Conservation (phyloP, 2,113 vertebrate genomes). For the Oncorhynchus tshawytscha region DNA sequence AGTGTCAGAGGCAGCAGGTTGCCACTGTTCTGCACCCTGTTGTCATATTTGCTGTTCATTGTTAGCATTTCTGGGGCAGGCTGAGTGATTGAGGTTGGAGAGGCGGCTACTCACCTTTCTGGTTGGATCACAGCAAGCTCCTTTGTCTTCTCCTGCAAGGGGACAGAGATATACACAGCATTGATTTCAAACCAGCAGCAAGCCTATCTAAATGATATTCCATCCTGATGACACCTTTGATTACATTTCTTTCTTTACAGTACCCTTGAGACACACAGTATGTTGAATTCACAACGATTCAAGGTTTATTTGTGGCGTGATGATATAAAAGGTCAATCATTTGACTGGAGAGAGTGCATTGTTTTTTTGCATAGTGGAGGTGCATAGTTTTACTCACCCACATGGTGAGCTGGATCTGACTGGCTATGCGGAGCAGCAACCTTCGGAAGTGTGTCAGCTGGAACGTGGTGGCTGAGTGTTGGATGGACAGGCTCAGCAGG, state of each 20-base stretch:
- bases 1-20: slow-evolving; percentile 18
- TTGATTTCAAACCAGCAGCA: slow-evolving; percentile 22
- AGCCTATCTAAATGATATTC: not conserved
- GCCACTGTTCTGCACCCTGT: slow-evolving; percentile 6
- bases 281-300: not conserved
- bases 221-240: slow-evolving; percentile 22
- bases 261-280: not conserved
- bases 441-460: slow-evolving; percentile 59
- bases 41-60: slow-evolving; percentile 4
- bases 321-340: not conserved
- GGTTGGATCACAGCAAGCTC: slow-evolving; percentile 71
- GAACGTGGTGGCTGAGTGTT: slow-evolving; percentile 64
- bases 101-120: slow-evolving; percentile 67
- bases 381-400: slow-evolving; percentile 64
- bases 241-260: not conserved
- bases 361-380: no score
- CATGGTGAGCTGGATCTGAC: slow-evolving; percentile 68
- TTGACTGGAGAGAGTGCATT: not conserved
- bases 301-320: slow-evolving; percentile 4
- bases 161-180: slow-evolving; percentile 24
- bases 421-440: slow-evolving; percentile 69
- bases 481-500: slow-evolving; percentile 75
- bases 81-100: slow-evolving; percentile 15
- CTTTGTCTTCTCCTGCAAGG: slow-evolving; percentile 76
- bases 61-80: slow-evolving; percentile 24